phyloP scores from a whole-genome alignment of 2,113 vertebrate species.

The Ancistrus triradiatus region DNA sequence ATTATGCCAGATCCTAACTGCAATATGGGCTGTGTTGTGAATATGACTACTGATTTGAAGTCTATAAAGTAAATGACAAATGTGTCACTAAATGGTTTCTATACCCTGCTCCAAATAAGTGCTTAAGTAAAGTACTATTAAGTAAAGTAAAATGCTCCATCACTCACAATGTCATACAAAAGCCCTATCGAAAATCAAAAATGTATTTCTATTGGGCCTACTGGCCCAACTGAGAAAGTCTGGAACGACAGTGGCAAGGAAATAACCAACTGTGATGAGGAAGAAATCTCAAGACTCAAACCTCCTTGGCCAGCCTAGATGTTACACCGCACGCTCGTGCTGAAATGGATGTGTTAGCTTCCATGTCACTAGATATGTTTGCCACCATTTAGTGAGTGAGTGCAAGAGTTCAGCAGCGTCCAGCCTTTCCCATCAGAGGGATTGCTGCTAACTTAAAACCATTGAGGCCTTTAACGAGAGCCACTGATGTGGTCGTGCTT shows the following conservation, averaged over 20 bases:
- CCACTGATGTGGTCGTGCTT: slow-evolving; percentile 21
- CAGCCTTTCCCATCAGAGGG: slow-evolving; percentile 13
- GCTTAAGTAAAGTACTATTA: not conserved
- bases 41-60: no score
- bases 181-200: no score
- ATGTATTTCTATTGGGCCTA: no score
- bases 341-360: slow-evolving; percentile 9
- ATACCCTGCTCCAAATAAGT: not conserved
- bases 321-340: not conserved
- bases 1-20: no score
- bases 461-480: slow-evolving; percentile 28
- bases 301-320: no score
- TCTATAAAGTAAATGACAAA: slow-evolving; percentile 3
- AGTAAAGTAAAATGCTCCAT: not conserved
- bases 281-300: no score
- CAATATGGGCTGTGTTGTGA: no score
- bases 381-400: slow-evolving; percentile 23
- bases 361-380: slow-evolving; percentile 5
- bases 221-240: no score
- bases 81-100: not conserved
- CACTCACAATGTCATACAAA: not conserved
- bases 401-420: slow-evolving; percentile 28
- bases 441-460: slow-evolving; percentile 33
- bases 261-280: no score
- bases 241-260: no score